Base-by-base conservation (phyloP, 2,113 vertebrate genomes). In the Lathamus discolor region DNA sequence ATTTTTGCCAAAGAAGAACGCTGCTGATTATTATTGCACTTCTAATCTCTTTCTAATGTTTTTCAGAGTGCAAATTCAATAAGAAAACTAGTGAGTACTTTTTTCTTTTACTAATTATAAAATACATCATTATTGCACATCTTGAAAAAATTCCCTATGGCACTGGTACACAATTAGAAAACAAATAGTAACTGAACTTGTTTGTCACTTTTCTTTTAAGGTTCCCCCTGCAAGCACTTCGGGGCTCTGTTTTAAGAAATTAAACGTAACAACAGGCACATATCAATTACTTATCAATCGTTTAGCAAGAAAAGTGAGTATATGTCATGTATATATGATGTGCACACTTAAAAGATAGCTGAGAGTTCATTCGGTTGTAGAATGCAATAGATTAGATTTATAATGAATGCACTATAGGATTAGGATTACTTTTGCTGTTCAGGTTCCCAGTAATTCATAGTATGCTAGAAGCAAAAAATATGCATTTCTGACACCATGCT, bases 201-300 rank as follows among this genome's bases (percentile, higher is more conserved):
- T 77, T 70, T 84, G 41, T 93, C 35, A 13, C 31, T 92, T 90
- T 87, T 97, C 87, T 94, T 81, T 72, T 64, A 86, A 99, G 99
- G 98, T 97, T 94, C 97, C 98, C 33, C 98, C 98, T 87, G 98
- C 98, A 94, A 98, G 98, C 94, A 98, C 98, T 64, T 99, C 98
- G 72, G 99, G 99, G 48, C 98, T 99, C 84, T 99, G 99, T 97
- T 99, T 99, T 97, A 99, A 98, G 95, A 99, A 99, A 96, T 96
- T 99, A 92, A 99, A 99, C 96, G 98, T 99, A 80, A 99, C 99
- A 66, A 99, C 98, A 87, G 83, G 94, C 66, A 92, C 97, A 55
- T 97, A 98, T 94, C 97, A 98, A 95, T 97, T 99, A 81, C 98
- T 99, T 88, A 98, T 99, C 90, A 98, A 99, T 92, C 98, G 99